Percentiles rank a stretch among this genome's conserved stretches.
These are phyloP conservation scores for Lagria hirta DNA, from an alignment of 2,888 invertebrate species.

Conservation along the genomic window DNA sequence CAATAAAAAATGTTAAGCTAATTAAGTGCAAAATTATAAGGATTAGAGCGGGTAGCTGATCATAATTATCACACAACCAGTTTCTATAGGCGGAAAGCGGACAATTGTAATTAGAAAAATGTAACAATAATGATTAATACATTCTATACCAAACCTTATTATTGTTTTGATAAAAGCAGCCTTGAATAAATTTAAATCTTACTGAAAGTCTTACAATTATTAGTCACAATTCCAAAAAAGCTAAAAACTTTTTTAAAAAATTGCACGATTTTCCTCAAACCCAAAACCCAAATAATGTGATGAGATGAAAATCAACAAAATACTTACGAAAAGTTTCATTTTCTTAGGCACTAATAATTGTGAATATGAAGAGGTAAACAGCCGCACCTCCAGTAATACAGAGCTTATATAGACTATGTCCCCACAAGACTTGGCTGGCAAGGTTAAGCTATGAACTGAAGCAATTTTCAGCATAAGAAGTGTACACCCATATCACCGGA, in stretches of 20 bases:
- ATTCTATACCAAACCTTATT: background rate
- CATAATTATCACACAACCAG: too few species aligned
- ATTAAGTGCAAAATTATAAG: too few species aligned
- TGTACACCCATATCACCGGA: conserved; percentile 19
- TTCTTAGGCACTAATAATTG: conserved; percentile 31
- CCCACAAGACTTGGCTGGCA: conserved; percentile 41
- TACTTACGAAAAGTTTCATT: conserved; percentile 45
- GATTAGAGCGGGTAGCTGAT: too few species aligned
- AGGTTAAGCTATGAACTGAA: conserved; percentile 35
- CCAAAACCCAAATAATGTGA: background rate
- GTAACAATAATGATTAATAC: too few species aligned
- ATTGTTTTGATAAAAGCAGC: conserved; percentile 12
- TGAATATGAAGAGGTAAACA: conserved; percentile 42
- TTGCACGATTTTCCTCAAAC: background rate
- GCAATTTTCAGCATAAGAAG: conserved; percentile 15
- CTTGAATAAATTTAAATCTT: conserved; percentile 20
- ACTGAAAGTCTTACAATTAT: too few species aligned
- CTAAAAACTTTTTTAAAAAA: background rate
- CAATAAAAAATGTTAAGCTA: too few species aligned
- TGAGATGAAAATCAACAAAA: conserved; percentile 18
- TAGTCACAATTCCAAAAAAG: background rate
- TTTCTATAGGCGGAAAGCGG: too few species aligned
- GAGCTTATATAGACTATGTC: conserved; percentile 45
- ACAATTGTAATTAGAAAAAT: too few species aligned
- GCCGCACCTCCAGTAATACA: conserved; percentile 39